Conservation (phyloP, 1,140 invertebrate genomes). For the Zaprionus tsacasi region DNA sequence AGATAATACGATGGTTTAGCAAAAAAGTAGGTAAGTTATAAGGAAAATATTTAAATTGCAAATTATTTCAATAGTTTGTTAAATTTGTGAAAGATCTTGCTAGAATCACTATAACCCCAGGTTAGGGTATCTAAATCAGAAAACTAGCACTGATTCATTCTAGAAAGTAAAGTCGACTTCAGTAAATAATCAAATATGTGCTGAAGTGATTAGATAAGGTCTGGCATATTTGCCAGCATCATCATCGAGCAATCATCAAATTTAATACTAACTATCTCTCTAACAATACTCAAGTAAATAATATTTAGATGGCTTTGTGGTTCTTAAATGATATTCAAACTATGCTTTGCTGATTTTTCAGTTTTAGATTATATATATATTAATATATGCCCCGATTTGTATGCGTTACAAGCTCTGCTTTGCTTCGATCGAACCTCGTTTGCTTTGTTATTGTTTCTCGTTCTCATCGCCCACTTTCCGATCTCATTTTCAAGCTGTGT, state of each 20-base stretch:
- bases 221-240: not conserved
- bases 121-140: not conserved
- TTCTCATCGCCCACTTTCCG: slow-evolving; percentile 38
- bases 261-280: not conserved
- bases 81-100: no score
- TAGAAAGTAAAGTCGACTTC: not conserved
- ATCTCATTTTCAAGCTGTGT: slow-evolving; percentile 55
- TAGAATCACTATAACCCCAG: not conserved
- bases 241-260: not conserved
- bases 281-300: not conserved
- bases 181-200: not conserved
- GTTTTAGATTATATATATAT: not conserved
- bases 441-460: slow-evolving; percentile 20
- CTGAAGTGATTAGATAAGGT: not conserved
- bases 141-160: not conserved
- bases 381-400: not conserved
- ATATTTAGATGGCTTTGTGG: not conserved
- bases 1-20: no score
- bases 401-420: slow-evolving; percentile 2
- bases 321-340: not conserved
- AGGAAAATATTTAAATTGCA: no score
- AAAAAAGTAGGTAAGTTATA: no score
- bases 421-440: slow-evolving; percentile 28
- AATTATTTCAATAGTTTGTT: no score
- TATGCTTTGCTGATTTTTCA: not conserved